A percentile compares a stretch with the other conserved stretches of the same genome.
Conservation (phyloP, 2,797 vertebrate genomes). For the Spinus pinus region DNA sequence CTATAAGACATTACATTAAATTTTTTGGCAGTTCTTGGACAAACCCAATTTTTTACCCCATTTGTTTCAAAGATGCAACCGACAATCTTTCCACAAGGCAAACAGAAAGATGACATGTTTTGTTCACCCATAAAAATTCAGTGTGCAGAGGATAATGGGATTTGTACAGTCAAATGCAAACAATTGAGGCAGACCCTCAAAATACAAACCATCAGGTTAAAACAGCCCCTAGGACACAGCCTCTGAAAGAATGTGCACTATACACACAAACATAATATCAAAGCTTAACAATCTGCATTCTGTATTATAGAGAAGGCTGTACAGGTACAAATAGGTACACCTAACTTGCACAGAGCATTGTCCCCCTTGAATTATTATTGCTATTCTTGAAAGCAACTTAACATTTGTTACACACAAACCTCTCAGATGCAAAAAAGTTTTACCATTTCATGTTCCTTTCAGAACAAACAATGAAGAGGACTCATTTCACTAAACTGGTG, state of each 20-base stretch:
- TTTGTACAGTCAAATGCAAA: background rate
- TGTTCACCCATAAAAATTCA: background rate
- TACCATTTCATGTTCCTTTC: background rate
- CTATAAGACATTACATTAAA: background rate
- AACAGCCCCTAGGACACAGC: background rate
- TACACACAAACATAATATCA: background rate
- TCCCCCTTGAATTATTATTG: background rate
- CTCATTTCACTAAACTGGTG: background rate
- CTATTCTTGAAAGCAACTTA: background rate
- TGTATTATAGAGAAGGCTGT: background rate
- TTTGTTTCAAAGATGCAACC: background rate
- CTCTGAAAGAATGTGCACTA: background rate
- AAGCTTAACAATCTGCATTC: background rate
- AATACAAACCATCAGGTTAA: background rate
- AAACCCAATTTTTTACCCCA: background rate
- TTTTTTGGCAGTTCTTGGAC: background rate
- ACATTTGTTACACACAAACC: background rate
- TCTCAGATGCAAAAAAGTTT: background rate
- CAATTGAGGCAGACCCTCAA: background rate
- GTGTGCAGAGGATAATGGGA: background rate
- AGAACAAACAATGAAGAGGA: background rate
- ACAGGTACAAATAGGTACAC: accelerated
- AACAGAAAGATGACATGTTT: background rate
- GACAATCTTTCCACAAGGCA: background rate
- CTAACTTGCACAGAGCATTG: background rate